phyloP scores from a whole-genome alignment of 2,888 invertebrate genomes.

The Macrosoma leucophasiata region DNA sequence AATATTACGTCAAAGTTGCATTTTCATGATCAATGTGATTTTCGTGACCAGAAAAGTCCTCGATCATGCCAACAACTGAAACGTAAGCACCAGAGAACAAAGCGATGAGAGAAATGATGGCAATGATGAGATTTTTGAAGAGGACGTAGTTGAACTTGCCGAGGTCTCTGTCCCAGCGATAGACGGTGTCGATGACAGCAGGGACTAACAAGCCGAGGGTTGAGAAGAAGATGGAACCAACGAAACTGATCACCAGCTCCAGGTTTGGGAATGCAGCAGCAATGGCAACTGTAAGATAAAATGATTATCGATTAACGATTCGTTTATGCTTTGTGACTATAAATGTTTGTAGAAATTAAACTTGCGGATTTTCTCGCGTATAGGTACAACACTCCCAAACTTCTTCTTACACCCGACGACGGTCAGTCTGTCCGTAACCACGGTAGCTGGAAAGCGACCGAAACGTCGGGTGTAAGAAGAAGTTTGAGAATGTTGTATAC shows the following conservation, averaged over 20 bases:
- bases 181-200: conserved; percentile 82
- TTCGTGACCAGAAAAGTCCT: conserved; percentile 34
- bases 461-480: too few species aligned
- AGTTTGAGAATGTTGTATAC: too few species aligned
- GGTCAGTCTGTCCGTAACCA: too few species aligned
- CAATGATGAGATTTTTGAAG: conserved; percentile 77
- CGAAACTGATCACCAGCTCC: conserved; percentile 90
- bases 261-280: conserved; percentile 89
- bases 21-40: conserved; percentile 15
- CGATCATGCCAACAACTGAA: conserved; percentile 51
- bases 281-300: conserved; percentile 74
- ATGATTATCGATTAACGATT: background rate
- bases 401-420: too few species aligned
- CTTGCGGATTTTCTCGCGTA: too few species aligned
- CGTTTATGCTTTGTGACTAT: background rate
- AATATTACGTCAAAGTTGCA: conserved; percentile 14
- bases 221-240: conserved; percentile 88
- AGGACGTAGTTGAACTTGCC: conserved; percentile 80
- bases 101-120: conserved; percentile 44
- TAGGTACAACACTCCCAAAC: too few species aligned
- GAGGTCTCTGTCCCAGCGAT: conserved; percentile 79
- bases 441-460: too few species aligned
- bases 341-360: too few species aligned
- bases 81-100: conserved; percentile 57
- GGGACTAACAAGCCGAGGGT: conserved; percentile 84